A percentile compares a stretch with the other conserved stretches of the same genome.
Conservation (phyloP, 2,888 invertebrate species). For the Xestia sexstrigata region DNA sequence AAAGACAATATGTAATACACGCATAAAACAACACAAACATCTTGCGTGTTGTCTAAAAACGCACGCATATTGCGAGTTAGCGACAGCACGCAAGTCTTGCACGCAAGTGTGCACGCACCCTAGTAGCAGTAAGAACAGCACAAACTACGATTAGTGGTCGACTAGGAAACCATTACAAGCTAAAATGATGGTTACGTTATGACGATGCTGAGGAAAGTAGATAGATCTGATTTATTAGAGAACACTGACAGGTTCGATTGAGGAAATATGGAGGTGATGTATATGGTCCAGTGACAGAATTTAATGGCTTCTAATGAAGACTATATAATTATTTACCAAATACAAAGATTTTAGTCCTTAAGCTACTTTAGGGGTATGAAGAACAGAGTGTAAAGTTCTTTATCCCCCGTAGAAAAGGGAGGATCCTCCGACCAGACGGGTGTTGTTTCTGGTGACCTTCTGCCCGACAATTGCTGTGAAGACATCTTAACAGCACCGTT, state of each 20-base stretch:
- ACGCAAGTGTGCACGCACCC: slow-evolving; percentile 28
- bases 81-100: background rate
- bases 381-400: no score
- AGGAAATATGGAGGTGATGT: slow-evolving; percentile 13
- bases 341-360: background rate
- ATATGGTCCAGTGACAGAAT: background rate
- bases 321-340: background rate
- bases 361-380: no score
- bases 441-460: no score
- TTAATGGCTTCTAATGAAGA: background rate
- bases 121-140: slow-evolving; percentile 20
- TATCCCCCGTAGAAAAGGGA: no score
- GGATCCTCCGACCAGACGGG: no score
- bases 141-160: slow-evolving; percentile 50
- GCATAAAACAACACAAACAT: background rate
- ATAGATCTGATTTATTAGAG: slow-evolving; percentile 35
- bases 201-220: slow-evolving; percentile 24
- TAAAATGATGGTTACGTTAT: slow-evolving; percentile 50
- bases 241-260: slow-evolving; percentile 29
- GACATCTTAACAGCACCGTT: background rate
- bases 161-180: slow-evolving; percentile 52
- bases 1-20: background rate
- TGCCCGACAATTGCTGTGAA: background rate
- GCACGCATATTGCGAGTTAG: slow-evolving; percentile 5
- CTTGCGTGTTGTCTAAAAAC: slow-evolving; percentile 25